Evolutionary conservation across 2,797 vertebrate genomes (phyloP).

Genomic region (Martes flavigula): DNA sequence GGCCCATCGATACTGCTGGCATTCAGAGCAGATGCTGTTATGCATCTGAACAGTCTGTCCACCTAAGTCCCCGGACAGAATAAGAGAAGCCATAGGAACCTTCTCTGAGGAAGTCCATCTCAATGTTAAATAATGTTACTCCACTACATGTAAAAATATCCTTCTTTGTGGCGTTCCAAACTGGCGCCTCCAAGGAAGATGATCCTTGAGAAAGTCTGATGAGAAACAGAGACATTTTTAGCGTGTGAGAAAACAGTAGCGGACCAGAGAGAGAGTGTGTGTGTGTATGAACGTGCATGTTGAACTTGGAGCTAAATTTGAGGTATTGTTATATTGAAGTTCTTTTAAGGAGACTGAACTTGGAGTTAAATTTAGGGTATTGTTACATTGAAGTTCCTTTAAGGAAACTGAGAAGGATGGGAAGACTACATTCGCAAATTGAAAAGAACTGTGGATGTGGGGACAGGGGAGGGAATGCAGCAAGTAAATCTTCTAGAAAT

Average conservation of each 20-base stretch:
- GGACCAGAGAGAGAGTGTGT: neutral
- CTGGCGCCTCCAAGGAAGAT: neutral
- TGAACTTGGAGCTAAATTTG: neutral
- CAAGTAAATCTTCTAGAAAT: neutral
- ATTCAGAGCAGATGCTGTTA: neutral
- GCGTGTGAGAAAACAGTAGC: neutral
- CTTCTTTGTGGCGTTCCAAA: neutral
- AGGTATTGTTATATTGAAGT: neutral
- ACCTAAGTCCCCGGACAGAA: neutral
- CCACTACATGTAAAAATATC: neutral
- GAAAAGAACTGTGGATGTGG: neutral
- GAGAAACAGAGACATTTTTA: neutral
- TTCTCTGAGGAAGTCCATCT: neutral
- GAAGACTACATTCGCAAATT: neutral
- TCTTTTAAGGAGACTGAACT: neutral
- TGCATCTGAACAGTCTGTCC: neutral
- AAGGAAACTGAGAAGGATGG: neutral
- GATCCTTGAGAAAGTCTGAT: neutral
- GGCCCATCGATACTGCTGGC: neutral
- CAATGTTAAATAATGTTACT: neutral
- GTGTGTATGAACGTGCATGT: neutral
- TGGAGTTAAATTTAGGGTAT: neutral
- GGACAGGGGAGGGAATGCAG: no score
- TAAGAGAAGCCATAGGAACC: neutral
- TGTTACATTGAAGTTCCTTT: neutral